phyloP scores from a whole-genome alignment of 2,888 invertebrate genomes.

The Macaria notata region DNA sequence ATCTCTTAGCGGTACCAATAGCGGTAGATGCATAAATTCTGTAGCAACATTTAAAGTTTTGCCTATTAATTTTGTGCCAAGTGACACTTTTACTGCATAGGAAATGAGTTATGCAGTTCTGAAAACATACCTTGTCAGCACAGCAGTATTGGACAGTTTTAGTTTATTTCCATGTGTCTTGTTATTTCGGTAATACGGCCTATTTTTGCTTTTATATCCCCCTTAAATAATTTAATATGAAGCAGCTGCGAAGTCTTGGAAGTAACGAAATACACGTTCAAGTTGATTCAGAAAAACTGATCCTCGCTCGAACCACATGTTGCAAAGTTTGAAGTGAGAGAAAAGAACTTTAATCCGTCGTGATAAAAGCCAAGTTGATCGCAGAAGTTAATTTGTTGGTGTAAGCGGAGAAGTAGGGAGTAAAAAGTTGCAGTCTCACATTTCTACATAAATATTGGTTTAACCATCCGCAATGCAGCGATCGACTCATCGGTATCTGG shows the following conservation, averaged over 20 bases:
- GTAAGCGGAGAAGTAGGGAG: slow-evolving; percentile 43
- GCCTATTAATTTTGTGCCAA: slow-evolving; percentile 46
- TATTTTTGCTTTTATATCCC: too few species aligned
- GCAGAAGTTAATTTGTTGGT: slow-evolving; percentile 33
- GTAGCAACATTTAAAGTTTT: slow-evolving; percentile 36
- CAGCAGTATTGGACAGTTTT: too few species aligned
- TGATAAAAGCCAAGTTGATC: slow-evolving; percentile 29
- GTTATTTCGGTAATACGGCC: too few species aligned
- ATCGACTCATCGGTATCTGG: slow-evolving; percentile 42
- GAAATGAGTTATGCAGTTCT: slow-evolving; percentile 49
- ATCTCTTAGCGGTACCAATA: not conserved
- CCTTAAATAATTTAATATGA: slow-evolving; percentile 32
- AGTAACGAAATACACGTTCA: slow-evolving; percentile 55
- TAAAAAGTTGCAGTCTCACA: slow-evolving; percentile 61
- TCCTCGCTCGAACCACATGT: slow-evolving; percentile 31
- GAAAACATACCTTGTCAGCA: slow-evolving; percentile 39
- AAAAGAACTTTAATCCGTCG: slow-evolving; percentile 30
- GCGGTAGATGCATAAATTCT: slow-evolving; percentile 35
- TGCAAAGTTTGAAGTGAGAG: slow-evolving; percentile 25
- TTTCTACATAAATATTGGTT: slow-evolving; percentile 66
- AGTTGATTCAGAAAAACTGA: slow-evolving; percentile 51
- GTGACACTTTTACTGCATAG: slow-evolving; percentile 56
- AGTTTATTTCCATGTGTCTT: too few species aligned
- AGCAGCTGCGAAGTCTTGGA: slow-evolving; percentile 56
- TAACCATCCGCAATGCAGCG: slow-evolving; percentile 45